Evolutionary conservation across 2,797 vertebrate species (phyloP).

Genomic region (Myotis vivesi): DNA sequence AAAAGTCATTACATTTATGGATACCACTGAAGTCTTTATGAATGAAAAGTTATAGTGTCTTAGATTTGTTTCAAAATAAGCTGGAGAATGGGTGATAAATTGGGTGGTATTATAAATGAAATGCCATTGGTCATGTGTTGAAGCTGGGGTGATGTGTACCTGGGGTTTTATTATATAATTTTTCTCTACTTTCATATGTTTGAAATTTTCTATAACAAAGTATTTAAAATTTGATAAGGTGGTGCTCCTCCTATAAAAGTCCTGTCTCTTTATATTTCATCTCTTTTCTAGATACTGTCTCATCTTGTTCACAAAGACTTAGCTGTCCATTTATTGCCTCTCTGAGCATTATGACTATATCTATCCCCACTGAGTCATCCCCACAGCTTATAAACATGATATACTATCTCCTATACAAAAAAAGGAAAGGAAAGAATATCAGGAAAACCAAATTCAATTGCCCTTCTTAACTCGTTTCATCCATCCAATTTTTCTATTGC

Average conservation of each 20-base stretch:
- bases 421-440: not conserved
- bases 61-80: slow-evolving; percentile 19
- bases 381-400: not conserved
- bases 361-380: not conserved
- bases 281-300: not conserved
- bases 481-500: not conserved
- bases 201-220: not conserved
- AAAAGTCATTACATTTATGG: not conserved
- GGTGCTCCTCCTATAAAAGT: not conserved
- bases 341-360: not conserved
- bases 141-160: not conserved
- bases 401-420: not conserved
- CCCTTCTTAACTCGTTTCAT: not conserved
- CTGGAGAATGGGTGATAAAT: not conserved
- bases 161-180: not conserved
- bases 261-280: not conserved
- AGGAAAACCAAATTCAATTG: not conserved
- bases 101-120: not conserved
- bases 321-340: not conserved
- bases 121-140: not conserved
- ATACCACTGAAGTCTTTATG: not conserved
- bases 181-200: not conserved
- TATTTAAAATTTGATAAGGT: not conserved
- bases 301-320: not conserved
- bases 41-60: not conserved